Evolutionary conservation across 2,797 vertebrate genomes (phyloP), one percentile per base, ranked within the genome.

Genomic region (Oreortyx pictus): DNA sequence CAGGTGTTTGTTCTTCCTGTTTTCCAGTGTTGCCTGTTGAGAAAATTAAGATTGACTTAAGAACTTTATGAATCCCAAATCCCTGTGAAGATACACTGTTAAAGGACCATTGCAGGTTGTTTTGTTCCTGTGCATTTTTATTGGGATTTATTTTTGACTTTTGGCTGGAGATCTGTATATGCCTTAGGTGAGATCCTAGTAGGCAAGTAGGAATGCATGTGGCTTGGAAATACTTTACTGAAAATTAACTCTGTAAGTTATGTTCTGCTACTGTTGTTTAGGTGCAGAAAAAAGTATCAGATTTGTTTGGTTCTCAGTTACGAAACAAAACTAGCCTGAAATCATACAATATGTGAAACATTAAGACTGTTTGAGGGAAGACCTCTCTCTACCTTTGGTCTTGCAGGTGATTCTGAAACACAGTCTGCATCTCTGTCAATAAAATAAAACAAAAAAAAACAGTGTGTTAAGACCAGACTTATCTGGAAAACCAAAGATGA

Each of bases 391-490:
- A 11, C 10, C 5, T 37, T 56, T 73, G 35, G 19, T 62, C 33
- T 43, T 76, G 16, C 1, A 7, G 14, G 4, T 74, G 46, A 29
- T 44, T 71, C n/a, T 4, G 3, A 73, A 60, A 43, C 27, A 61
- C 27, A 61, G 2, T 5, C 29, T 57, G 60, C 8, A 47, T 64
- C 20, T 57, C 33, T 85, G 62, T 17, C 15, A 18, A 31, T 62
- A 71, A 79, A 16, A 39, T n/a, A n/a, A 67, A 44, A 59, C 57
- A 22, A 79, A 16, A 39, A 37, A 37, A 67, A 44, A 59, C 52
- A 18, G 13, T 2, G 0, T 2, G 1, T 22, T 71, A 59, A 59
- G 31, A 66, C 20, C 6, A 3, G 13, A 66, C 43, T 27, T 7
- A 35, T 87, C 66, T 71, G 86, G 35, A 60, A 50, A 67, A 17